These are phyloP conservation scores for Eretmodus cyanostictus DNA, from an alignment of 2,113 vertebrate species.

Conservation along the genomic window DNA sequence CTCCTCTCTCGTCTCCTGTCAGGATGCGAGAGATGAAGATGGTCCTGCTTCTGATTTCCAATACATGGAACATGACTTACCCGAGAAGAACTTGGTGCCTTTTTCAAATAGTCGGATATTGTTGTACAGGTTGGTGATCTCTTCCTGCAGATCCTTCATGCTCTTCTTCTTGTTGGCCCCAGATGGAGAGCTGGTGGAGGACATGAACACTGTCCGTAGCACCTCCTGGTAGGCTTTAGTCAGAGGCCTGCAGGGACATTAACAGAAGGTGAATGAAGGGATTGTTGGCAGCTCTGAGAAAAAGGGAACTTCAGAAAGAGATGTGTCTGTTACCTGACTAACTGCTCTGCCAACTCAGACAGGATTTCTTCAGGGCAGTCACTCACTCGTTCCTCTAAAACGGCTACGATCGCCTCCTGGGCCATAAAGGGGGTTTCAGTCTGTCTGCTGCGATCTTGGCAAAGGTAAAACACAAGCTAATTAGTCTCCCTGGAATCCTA, in stretches of 20 bases:
- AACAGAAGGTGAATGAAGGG: background rate
- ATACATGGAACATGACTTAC: slow-evolving; percentile 48
- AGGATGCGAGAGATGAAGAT: background rate
- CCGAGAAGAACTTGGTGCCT: slow-evolving; percentile 84
- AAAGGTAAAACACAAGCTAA: slow-evolving; percentile 24
- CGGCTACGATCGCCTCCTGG: slow-evolving; percentile 78
- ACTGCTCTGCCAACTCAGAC: slow-evolving; percentile 80
- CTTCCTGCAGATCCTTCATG: slow-evolving; percentile 92
- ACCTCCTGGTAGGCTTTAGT: slow-evolving; percentile 87
- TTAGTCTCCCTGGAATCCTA: slow-evolving; percentile 19
- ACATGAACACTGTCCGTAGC: slow-evolving; percentile 81
- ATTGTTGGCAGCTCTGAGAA: background rate
- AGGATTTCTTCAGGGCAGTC: slow-evolving; percentile 89
- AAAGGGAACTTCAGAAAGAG: background rate
- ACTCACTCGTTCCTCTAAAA: slow-evolving; percentile 75
- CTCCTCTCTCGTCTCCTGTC: background rate
- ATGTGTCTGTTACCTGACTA: slow-evolving; percentile 59
- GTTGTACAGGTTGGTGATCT: slow-evolving; percentile 86
- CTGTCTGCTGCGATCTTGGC: slow-evolving; percentile 78
- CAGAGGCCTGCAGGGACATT: slow-evolving; percentile 75
- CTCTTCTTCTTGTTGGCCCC: slow-evolving; percentile 83
- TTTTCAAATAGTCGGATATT: slow-evolving; percentile 93
- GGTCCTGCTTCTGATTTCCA: background rate
- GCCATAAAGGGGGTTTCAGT: slow-evolving; percentile 80
- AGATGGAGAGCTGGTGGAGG: slow-evolving; percentile 75